Evolutionary conservation across 2,888 invertebrate genomes (phyloP), one percentile per base, ranked within the genome.

Genomic region (Torymus aiolomorphi): DNA sequence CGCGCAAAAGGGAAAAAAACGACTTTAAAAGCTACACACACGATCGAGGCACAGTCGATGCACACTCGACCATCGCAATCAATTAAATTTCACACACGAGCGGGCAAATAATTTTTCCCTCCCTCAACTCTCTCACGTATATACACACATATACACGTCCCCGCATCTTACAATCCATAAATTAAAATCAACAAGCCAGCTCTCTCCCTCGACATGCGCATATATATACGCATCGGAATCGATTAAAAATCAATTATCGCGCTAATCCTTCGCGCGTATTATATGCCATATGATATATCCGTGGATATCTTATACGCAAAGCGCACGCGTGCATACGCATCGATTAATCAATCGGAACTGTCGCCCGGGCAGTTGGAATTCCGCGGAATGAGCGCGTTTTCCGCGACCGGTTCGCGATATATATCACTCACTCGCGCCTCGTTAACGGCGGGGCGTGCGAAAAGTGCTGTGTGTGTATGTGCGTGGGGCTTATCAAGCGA

Each of bases 201-300:
- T 42, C 5, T 42, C 20, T 20, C 20, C 20, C 20, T 20, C 42
- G 18, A 52, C 62, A 52, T 14, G 57, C 12, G 16, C 10, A 66
- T 51, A 18, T 69, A 20, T 14, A 24, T 24, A 24, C 18, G 54
- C 49, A 51, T 74, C 74, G 42, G 65, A 66, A 65, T 74, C 74
- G 49, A 74, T 74, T 74, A 74, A 65, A 74, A 57, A 49, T 74
- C 73, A 74, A 74, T 74, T 65, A 74, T 74, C 63, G 42, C 8
- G n/a, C 24, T 12, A 20, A 67, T 54, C 52, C 49, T 8, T 1
- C 10, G 13, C 54, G 11, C 67, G 52, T 20, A 52, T 4, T 11
- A 18, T 18, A 4, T 14, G 13, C 20, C 52, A 12, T 54, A 24
- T 24, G 14, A 16, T 57, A 18, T 66, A 52, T 18, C 20, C 16